A percentile compares a stretch with the other conserved stretches of the same genome.
Evolutionary conservation across 2,888 invertebrate species (phyloP).

Genomic region (Eurytoma californica): DNA sequence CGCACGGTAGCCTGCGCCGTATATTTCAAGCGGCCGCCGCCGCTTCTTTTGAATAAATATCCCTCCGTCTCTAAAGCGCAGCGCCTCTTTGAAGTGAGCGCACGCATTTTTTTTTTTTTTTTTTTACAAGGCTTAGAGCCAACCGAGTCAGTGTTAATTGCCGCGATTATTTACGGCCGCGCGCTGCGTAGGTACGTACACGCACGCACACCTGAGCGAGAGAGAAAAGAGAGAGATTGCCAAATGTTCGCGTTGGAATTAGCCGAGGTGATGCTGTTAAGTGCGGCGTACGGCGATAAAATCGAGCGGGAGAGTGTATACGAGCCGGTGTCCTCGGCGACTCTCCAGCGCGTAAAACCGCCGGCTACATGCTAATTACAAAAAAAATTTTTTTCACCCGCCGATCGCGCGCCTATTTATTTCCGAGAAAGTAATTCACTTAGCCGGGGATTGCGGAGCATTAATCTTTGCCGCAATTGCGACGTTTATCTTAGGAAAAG

Average conservation of each 20-base stretch:
- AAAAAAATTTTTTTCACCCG: neutral
- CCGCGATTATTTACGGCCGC: constrained; percentile 23
- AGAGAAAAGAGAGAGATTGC: neutral
- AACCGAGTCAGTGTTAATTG: constrained; percentile 36
- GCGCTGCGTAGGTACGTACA: neutral
- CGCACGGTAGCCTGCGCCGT: neutral
- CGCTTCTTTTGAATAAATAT: constrained; percentile 27
- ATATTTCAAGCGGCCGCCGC: neutral
- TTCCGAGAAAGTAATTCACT: neutral
- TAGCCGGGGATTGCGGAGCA: neutral
- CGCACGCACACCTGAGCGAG: neutral
- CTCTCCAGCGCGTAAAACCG: neutral
- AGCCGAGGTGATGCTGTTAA: neutral
- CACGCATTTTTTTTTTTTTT: neutral
- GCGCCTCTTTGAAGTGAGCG: constrained; percentile 14
- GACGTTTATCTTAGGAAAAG: neutral
- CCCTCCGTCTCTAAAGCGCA: neutral
- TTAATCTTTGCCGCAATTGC: neutral
- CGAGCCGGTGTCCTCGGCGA: neutral
- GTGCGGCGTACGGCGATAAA: neutral
- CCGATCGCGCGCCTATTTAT: neutral
- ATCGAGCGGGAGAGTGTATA: neutral
- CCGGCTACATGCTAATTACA: neutral
- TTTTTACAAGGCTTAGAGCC: neutral
- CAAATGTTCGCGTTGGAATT: constrained; percentile 25